Percentiles rank a stretch among this genome's conserved stretches.
phyloP scores from a whole-genome alignment of 1,140 invertebrate species.

The Drosophila arizonae region DNA sequence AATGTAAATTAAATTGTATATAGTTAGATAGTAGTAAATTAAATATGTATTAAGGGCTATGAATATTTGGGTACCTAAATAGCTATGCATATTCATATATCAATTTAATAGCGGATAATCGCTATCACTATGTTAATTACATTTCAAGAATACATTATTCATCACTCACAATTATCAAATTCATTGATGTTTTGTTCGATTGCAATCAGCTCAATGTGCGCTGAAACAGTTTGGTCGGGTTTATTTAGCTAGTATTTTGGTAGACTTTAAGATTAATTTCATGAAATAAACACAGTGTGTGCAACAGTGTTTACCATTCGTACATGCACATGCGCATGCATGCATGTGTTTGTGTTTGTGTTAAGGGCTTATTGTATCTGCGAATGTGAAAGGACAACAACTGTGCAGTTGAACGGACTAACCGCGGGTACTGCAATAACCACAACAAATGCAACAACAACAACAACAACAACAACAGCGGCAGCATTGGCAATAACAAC shows the following conservation, averaged over 20 bases:
- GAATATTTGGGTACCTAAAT: too few species aligned
- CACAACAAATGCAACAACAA: constrained; percentile 16
- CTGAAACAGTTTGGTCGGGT: neutral
- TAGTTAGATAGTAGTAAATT: too few species aligned
- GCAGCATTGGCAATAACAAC: neutral
- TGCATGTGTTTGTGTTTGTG: neutral
- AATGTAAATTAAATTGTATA: too few species aligned
- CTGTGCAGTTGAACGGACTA: constrained; percentile 40
- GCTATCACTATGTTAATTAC: too few species aligned
- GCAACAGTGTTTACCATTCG: constrained; percentile 18
- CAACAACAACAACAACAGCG: constrained; percentile 6
- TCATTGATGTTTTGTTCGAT: too few species aligned
- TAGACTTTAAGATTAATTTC: constrained; percentile 17
- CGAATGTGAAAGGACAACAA: constrained; percentile 23
- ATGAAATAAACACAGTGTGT: constrained; percentile 15
- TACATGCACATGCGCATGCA: neutral
- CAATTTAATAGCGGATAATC: too few species aligned
- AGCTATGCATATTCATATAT: too few species aligned
- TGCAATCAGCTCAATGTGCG: too few species aligned
- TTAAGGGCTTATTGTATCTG: constrained; percentile 22
- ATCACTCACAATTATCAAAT: neutral
- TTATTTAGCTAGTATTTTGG: neutral
- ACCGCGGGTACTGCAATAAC: constrained; percentile 28
- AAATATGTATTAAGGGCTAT: too few species aligned
- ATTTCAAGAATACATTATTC: neutral